Evolutionary conservation across 2,797 vertebrate genomes (phyloP), one percentile per base, ranked within the genome.

Genomic region (Enteromius trimaculatus): DNA sequence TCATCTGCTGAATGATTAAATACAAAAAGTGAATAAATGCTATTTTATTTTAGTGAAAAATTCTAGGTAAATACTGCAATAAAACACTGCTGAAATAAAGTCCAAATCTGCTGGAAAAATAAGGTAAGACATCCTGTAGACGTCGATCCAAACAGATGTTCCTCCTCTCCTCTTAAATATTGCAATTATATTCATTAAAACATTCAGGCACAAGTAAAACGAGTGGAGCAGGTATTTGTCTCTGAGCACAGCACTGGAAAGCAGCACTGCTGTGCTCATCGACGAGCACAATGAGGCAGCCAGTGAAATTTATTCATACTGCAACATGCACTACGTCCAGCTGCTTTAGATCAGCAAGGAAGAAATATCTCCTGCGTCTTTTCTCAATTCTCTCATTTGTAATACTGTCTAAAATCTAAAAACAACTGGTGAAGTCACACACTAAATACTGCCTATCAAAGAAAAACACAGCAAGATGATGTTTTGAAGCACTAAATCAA

Each of bases 141-240:
- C 17, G 4, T 37, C 0, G 3, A 31, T 21, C 68, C 68, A 68
- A 82, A 82, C 79, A 66, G 66, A 58, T 65, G 44, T 69, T 71
- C 29, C 19, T 7, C n/a, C 6, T 70, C 58, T 49, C 14, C n/a
- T 68, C 29, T 44, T 34, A 65, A 82, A 78, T 14, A 68, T 74
- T 66, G 74, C 37, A 85, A 60, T 72, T 29, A 60, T 37, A 82
- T 85, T 71, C 26, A 78, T 65, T 55, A 65, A 72, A 82, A 82
- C 37, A 47, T 29, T 55, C 62, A 82, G 42, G 23, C 29, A 66
- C n/a, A 51, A 17, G 62, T 58, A 17, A 34, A 55, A 10, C 0
- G 49, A 80, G 69, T 14, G 39, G 49, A 75, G 26, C 37, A 76
- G 69, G 53, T 85, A 60, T 77, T 83, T 76, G 79, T 70, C 37